Conservation (phyloP, 2,888 invertebrate genomes). For the Athrips mouffetella region DNA sequence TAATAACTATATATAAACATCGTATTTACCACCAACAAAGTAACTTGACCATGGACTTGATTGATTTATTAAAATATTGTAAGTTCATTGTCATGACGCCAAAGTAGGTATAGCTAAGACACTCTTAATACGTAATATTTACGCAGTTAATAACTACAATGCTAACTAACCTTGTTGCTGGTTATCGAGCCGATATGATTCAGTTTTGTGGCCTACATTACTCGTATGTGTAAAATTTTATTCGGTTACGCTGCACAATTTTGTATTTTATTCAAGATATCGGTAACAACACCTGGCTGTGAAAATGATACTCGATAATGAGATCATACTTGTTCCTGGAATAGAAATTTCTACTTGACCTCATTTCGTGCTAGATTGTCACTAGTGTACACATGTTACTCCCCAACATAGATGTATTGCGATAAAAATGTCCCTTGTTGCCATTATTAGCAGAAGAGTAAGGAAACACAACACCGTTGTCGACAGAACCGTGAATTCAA, state of each 20-base stretch:
- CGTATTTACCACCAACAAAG: background rate
- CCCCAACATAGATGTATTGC: background rate
- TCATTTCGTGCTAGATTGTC: background rate
- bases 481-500: background rate
- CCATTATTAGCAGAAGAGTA: background rate
- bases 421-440: background rate
- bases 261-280: background rate
- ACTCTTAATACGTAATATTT: background rate
- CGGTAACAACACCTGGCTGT: constrained; percentile 13
- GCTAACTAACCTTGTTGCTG: constrained; percentile 9
- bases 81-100: constrained; percentile 1
- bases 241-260: background rate
- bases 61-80: background rate
- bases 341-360: constrained; percentile 14
- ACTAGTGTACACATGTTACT: background rate
- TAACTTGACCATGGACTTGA: constrained; percentile 8
- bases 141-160: background rate
- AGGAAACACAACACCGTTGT: background rate
- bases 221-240: background rate
- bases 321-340: constrained; percentile 15
- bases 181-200: constrained; percentile 5
- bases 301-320: constrained; percentile 21
- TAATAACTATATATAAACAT: background rate
- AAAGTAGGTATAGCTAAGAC: background rate
- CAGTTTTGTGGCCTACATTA: constrained; percentile 10